Evolutionary conservation across 2,113 vertebrate genomes (phyloP).

Genomic region (Cyanoliseus patagonus): DNA sequence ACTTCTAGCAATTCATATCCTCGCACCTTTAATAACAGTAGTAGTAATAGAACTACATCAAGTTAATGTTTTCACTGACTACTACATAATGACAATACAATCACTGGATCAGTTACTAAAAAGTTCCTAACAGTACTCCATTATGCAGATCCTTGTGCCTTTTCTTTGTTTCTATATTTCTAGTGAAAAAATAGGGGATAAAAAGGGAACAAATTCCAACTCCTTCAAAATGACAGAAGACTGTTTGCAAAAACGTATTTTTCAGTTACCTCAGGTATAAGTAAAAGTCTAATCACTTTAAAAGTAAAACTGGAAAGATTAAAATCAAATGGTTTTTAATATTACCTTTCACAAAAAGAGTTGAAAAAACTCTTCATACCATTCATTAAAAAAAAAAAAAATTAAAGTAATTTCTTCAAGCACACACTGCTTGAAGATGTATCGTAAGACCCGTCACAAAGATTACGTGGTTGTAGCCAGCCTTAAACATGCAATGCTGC

Average conservation of each 20-base stretch:
- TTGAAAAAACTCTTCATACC: neutral
- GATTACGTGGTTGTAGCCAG: accelerated
- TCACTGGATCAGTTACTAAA: neutral
- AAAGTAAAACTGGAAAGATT: neutral
- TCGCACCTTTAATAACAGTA: neutral
- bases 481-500: neutral
- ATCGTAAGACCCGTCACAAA: neutral
- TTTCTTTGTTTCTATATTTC: neutral
- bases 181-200: neutral
- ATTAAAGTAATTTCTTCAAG: neutral
- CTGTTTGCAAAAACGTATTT: neutral
- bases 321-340: neutral
- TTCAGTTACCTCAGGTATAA: neutral
- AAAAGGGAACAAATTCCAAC: neutral
- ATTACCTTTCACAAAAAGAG: neutral
- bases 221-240: neutral
- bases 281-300: neutral
- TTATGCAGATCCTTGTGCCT: neutral
- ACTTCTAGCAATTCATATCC: neutral
- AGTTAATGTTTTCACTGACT: neutral
- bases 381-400: neutral
- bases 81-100: neutral
- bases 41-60: neutral
- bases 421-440: neutral
- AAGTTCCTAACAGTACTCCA: neutral